These are phyloP conservation scores for Chironomus riparius DNA, from an alignment of 2,888 invertebrate genomes.

Conservation along the genomic window DNA sequence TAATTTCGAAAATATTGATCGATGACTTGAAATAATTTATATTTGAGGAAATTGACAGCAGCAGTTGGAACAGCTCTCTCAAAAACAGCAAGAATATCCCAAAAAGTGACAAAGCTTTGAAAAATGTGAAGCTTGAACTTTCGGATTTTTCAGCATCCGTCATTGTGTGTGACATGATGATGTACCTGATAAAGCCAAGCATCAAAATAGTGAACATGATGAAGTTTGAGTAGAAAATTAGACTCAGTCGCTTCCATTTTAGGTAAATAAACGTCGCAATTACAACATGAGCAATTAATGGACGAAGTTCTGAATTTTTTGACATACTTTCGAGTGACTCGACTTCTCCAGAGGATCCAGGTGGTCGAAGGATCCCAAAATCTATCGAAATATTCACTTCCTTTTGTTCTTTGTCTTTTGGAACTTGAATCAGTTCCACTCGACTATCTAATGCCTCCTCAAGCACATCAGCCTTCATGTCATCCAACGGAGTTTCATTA, in stretches of 20 bases:
- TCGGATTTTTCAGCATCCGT: conserved; percentile 39
- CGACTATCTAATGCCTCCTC: neutral
- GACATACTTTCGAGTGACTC: conserved; percentile 66
- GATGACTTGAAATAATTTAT: conserved; percentile 58
- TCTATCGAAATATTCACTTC: neutral
- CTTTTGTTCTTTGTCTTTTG: neutral
- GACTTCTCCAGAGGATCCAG: conserved; percentile 50
- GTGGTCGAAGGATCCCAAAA: neutral
- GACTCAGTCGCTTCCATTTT: conserved; percentile 70
- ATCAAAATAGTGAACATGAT: conserved; percentile 62
- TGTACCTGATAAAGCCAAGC: conserved; percentile 56
- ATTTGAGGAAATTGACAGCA: conserved; percentile 55
- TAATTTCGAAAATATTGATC: conserved; percentile 48
- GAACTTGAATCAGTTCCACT: neutral
- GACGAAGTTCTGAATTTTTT: conserved; percentile 54
- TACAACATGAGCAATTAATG: conserved; percentile 66
- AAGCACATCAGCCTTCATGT: neutral
- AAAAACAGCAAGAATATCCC: conserved; percentile 42
- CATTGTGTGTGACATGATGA: conserved; percentile 49
- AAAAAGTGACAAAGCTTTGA: neutral
- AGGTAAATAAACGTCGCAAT: conserved; percentile 69
- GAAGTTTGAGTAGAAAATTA: conserved; percentile 64
- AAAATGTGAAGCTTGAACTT: neutral
- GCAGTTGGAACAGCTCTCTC: conserved; percentile 58
- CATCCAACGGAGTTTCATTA: neutral